Conservation (phyloP, 2,888 invertebrate genomes). For the Cheilosia pagana region DNA sequence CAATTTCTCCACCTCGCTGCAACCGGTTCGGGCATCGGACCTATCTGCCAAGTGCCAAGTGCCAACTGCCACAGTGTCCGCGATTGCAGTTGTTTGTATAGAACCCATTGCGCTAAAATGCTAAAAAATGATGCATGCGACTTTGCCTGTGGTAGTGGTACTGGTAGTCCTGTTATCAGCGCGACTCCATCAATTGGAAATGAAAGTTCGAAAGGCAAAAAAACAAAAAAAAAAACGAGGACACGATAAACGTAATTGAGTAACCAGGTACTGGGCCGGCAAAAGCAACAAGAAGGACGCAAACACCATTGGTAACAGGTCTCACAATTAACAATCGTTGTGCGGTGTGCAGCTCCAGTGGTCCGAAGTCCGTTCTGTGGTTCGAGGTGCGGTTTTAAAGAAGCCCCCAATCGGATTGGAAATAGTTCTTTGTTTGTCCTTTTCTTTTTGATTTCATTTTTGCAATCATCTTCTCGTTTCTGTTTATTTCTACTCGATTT, state of each 20-base stretch:
- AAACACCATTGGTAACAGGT: neutral
- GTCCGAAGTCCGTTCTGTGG: conserved; percentile 39
- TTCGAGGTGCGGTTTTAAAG: conserved; percentile 13
- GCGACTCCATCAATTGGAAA: conserved; percentile 61
- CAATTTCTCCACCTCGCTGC: conserved; percentile 50
- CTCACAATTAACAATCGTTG: neutral
- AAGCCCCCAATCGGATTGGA: conserved; percentile 36
- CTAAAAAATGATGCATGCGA: conserved; percentile 33
- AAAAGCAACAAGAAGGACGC: conserved; percentile 14
- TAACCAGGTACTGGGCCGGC: neutral
- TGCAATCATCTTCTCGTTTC: conserved; percentile 33
- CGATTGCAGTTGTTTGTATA: conserved; percentile 19
- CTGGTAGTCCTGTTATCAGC: conserved; percentile 48
- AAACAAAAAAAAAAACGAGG: conserved; percentile 32
- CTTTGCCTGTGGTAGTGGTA: conserved; percentile 6
- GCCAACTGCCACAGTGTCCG: conserved; percentile 11
- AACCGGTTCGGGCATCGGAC: conserved; percentile 2
- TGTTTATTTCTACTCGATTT: conserved; percentile 3
- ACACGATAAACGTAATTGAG: conserved; percentile 62
- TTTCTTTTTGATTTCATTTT: conserved; percentile 22
- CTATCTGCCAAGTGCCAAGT: no score
- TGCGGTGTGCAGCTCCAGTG: conserved; percentile 22
- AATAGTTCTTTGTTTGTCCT: conserved; percentile 48
- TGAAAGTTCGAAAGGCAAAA: conserved; percentile 60
- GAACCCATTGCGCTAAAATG: conserved; percentile 28